Conservation (phyloP, 2,888 invertebrate species). For the Aelia acuminata region DNA sequence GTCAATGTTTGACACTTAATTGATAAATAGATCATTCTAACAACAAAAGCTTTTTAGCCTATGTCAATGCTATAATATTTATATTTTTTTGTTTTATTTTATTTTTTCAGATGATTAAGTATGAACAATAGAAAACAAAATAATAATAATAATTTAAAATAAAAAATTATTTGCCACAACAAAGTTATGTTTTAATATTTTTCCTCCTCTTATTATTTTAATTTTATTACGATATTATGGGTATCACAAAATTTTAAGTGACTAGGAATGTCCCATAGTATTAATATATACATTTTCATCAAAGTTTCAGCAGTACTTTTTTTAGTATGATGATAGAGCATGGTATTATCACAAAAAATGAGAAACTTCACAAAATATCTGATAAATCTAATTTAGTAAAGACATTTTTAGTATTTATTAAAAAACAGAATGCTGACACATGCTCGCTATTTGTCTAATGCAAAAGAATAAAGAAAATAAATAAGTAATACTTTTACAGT, state of each 20-base stretch:
- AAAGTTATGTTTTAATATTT: conserved; percentile 51
- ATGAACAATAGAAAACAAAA: conserved; percentile 47
- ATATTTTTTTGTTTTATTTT: background rate
- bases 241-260: conserved; percentile 50
- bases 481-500: background rate
- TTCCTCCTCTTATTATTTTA: background rate
- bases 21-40: conserved; percentile 59
- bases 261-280: conserved; percentile 41
- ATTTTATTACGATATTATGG: background rate
- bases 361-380: background rate
- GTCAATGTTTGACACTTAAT: conserved; percentile 59
- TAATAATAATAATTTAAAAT: background rate
- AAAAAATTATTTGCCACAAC: conserved; percentile 22
- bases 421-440: conserved; percentile 17
- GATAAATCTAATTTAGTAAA: conserved; percentile 27
- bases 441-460: conserved; percentile 16
- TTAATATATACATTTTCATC: conserved; percentile 14
- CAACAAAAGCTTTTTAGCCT: conserved; percentile 60
- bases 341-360: conserved; percentile 49
- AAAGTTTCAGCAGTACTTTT: conserved; percentile 10
- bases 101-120: conserved; percentile 44
- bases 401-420: conserved; percentile 22
- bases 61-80: conserved; percentile 53
- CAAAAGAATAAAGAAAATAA: conserved; percentile 38
- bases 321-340: background rate